These are phyloP conservation scores for Chrysocyon brachyurus DNA, from an alignment of 2,797 vertebrate genomes.

Conservation along the genomic window DNA sequence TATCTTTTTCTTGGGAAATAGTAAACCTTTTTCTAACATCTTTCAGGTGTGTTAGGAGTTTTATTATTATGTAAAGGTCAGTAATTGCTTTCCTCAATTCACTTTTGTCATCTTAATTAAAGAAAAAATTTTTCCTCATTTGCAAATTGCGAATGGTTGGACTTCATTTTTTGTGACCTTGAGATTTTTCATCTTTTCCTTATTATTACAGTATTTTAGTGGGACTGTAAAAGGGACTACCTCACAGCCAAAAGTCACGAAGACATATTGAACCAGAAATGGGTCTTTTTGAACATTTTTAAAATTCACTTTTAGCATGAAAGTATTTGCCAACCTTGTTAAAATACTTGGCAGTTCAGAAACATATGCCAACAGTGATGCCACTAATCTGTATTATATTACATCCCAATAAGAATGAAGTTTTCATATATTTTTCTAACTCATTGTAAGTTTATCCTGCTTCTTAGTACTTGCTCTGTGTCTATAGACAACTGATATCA, in stretches of 20 bases:
- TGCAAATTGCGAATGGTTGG: not conserved
- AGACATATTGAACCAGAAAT: not conserved
- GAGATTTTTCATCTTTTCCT: conserved; percentile 27
- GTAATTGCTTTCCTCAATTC: not conserved
- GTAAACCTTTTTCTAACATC: not conserved
- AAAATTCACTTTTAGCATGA: not conserved
- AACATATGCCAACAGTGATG: not conserved
- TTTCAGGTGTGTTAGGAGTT: not conserved
- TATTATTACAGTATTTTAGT: conserved; percentile 12
- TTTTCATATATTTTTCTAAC: conserved; percentile 19
- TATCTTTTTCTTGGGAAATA: not conserved
- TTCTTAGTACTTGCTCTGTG: conserved; percentile 2
- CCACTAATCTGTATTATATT: not conserved
- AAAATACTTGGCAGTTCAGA: conserved; percentile 33
- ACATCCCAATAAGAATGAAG: not conserved
- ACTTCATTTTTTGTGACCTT: conserved; percentile 46
- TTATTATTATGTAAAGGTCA: conserved; percentile 29
- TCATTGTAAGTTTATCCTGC: not conserved
- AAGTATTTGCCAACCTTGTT: not conserved
- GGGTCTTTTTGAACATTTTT: conserved; percentile 22
- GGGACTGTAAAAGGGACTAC: not conserved
- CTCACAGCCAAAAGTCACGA: not conserved
- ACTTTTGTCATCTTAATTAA: conserved; percentile 55
- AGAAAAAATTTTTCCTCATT: conserved; percentile 1
- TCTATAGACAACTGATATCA: not conserved